Conservation (phyloP, 2,888 invertebrate species). For the Neria commutata region DNA sequence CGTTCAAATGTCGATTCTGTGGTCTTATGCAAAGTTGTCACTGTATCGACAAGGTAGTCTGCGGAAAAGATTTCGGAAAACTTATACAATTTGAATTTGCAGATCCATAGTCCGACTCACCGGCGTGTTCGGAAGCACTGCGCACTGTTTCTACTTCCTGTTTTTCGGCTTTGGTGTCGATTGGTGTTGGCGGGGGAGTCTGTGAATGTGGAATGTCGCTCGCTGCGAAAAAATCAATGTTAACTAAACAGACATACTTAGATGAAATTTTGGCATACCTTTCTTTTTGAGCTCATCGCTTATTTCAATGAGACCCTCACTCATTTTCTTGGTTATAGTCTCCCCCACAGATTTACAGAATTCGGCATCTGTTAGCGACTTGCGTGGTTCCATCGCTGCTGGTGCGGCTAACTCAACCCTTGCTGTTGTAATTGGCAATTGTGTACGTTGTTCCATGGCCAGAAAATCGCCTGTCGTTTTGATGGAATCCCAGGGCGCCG, state of each 20-base stretch:
- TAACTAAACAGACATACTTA: too few species aligned
- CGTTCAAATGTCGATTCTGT: conserved; percentile 54
- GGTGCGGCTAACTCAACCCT: conserved; percentile 35
- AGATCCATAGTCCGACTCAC: conserved; percentile 15
- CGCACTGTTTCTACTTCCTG: conserved; percentile 36
- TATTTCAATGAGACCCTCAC: conserved; percentile 56
- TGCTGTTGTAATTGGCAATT: conserved; percentile 6
- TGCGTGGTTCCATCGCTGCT: conserved; percentile 46
- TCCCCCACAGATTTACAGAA: conserved; percentile 60
- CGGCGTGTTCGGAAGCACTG: conserved; percentile 18
- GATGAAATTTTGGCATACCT: conserved; percentile 41
- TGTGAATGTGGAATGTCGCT: conserved; percentile 57
- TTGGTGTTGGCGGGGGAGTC: conserved; percentile 62
- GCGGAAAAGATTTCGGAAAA: conserved; percentile 3
- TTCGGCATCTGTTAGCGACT: conserved; percentile 59
- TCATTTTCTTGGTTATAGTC: conserved; percentile 58
- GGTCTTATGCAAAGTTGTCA: conserved; percentile 51
- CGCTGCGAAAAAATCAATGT: conserved; percentile 33
- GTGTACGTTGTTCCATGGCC: conserved; percentile 23
- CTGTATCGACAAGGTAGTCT: conserved; percentile 50
- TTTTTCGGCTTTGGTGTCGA: conserved; percentile 47
- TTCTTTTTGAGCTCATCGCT: conserved; percentile 51
- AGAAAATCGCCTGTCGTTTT: conserved; percentile 27
- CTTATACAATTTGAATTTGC: background rate
- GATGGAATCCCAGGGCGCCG: too few species aligned